These are phyloP conservation scores for Plestiodon gilberti DNA, from an alignment of 2,113 vertebrate species.

Conservation along the genomic window DNA sequence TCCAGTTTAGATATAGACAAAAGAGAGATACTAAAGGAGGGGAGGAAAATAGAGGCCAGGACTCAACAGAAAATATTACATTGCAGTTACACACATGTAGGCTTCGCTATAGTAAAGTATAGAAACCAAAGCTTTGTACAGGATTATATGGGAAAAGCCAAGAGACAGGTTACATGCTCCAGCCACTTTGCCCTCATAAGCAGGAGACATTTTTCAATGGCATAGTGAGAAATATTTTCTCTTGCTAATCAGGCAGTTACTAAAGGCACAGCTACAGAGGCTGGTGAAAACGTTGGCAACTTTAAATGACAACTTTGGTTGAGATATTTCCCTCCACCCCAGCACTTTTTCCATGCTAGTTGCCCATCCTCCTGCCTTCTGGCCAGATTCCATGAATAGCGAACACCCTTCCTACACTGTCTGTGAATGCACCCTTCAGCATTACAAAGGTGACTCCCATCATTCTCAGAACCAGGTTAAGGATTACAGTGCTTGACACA, in stretches of 20 bases:
- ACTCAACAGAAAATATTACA: no score
- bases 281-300: background rate
- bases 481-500: background rate
- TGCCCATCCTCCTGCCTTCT: background rate
- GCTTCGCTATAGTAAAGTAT: no score
- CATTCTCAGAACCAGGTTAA: constrained; percentile 17
- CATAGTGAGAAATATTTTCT: background rate
- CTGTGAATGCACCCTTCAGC: background rate
- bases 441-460: constrained; percentile 3
- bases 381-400: background rate
- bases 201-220: background rate
- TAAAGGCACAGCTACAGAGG: background rate
- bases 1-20: no score
- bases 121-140: no score
- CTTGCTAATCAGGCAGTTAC: background rate
- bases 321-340: background rate
- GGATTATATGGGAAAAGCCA: no score
- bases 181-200: no score
- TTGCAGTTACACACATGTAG: no score
- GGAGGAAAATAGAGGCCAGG: no score
- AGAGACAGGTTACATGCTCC: no score
- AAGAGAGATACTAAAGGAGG: no score
- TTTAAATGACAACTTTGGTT: background rate
- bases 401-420: background rate
- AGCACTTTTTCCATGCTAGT: background rate